Evolutionary conservation across 2,888 invertebrate species (phyloP).

Genomic region (Rhagium mordax): DNA sequence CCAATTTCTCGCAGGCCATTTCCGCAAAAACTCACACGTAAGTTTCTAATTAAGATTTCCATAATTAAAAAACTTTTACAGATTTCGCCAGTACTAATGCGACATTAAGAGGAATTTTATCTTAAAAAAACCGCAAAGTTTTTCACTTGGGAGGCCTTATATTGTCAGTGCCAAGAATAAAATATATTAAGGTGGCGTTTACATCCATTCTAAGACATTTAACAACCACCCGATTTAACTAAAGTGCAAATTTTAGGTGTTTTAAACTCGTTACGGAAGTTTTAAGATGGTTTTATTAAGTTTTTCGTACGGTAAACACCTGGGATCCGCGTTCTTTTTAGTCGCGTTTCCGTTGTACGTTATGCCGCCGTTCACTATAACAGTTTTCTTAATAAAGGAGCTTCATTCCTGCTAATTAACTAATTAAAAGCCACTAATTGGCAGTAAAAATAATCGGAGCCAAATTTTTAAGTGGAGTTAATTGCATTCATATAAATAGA

Average conservation of each 20-base stretch:
- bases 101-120: conserved; percentile 16
- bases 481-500: background rate
- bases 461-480: background rate
- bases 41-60: conserved; percentile 45
- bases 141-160: conserved; percentile 36
- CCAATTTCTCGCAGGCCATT: conserved; percentile 2
- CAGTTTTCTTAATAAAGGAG: background rate
- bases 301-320: conserved; percentile 60
- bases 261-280: conserved; percentile 56
- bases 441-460: background rate
- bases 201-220: conserved; percentile 56
- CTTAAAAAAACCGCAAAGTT: conserved; percentile 23
- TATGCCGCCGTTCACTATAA: background rate
- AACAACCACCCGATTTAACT: conserved; percentile 62
- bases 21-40: conserved; percentile 10
- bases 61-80: conserved; percentile 50
- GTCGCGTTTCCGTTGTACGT: background rate
- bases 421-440: conserved; percentile 23
- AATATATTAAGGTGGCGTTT: conserved; percentile 46
- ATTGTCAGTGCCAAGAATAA: conserved; percentile 32
- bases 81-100: conserved; percentile 12
- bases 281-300: conserved; percentile 59
- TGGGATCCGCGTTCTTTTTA: conserved; percentile 44
- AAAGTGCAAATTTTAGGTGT: conserved; percentile 57
- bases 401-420: conserved; percentile 24